Conservation (phyloP, 1,140 invertebrate species). For the Halictus rubicundus region DNA sequence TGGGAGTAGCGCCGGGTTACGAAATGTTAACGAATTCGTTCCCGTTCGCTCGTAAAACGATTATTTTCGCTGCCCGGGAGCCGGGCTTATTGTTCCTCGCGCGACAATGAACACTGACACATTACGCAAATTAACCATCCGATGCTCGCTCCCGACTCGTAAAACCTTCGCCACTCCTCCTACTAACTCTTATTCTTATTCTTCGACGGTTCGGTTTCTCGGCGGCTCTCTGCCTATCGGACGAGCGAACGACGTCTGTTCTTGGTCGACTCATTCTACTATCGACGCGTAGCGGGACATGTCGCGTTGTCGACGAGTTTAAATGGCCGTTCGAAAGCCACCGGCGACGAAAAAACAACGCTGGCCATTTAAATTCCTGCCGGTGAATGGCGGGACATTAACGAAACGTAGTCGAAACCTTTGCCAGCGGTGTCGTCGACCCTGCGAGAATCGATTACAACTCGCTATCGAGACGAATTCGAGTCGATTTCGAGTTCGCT, state of each 20-base stretch:
- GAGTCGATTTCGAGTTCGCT: no score
- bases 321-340: not conserved
- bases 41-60: slow-evolving; percentile 23
- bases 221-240: no score
- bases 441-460: not conserved
- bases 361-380: slow-evolving; percentile 8
- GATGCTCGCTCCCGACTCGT: not conserved
- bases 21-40: slow-evolving; percentile 38
- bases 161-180: not conserved
- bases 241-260: not conserved
- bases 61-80: slow-evolving; percentile 24
- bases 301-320: not conserved
- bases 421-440: not conserved
- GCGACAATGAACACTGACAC: slow-evolving; percentile 10
- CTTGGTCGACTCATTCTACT: slow-evolving; percentile 11
- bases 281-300: not conserved
- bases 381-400: not conserved
- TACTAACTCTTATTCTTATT: no score
- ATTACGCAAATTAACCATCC: slow-evolving; percentile 6
- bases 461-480: no score
- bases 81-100: slow-evolving; percentile 12
- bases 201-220: no score
- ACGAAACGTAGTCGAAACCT: not conserved
- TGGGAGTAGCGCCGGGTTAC: slow-evolving; percentile 14
- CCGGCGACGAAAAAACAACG: not conserved